These are phyloP conservation scores for Poecilia latipinna DNA, from an alignment of 2,113 vertebrate genomes.

Conservation along the genomic window DNA sequence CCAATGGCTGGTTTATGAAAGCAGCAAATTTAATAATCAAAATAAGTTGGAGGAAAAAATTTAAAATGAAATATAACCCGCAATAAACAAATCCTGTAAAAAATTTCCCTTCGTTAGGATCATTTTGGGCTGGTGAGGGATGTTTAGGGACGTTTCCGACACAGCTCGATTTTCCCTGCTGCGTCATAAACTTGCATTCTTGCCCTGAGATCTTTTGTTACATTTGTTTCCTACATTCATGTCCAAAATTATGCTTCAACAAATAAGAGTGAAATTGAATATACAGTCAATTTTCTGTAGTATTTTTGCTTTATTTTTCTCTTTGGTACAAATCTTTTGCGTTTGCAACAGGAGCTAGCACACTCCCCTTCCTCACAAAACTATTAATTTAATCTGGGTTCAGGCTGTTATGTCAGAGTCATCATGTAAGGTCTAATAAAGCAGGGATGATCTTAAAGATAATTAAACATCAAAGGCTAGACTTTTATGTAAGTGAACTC, in stretches of 20 bases:
- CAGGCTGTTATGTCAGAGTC: slow-evolving; percentile 30
- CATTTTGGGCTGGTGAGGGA: too few relatives aligned
- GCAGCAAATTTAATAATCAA: too few relatives aligned
- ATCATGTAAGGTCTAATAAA: slow-evolving; percentile 43
- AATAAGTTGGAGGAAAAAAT: too few relatives aligned
- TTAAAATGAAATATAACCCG: too few relatives aligned
- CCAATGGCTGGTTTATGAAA: too few relatives aligned
- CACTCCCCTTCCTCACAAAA: slow-evolving; percentile 20
- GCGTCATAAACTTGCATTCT: not conserved
- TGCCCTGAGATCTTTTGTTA: not conserved
- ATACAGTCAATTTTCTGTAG: not conserved
- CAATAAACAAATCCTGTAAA: too few relatives aligned
- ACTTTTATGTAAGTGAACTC: slow-evolving; percentile 38
- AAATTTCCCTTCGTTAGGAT: too few relatives aligned
- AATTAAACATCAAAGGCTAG: slow-evolving; percentile 61
- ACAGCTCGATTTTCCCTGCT: too few relatives aligned
- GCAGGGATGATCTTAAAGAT: slow-evolving; percentile 49
- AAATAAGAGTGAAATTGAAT: not conserved
- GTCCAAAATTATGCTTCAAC: not conserved
- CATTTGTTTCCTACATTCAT: not conserved
- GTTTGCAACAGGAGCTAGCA: slow-evolving; percentile 10
- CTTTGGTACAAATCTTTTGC: not conserved
- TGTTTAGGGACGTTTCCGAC: too few relatives aligned
- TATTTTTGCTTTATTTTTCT: not conserved
- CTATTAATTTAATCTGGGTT: not conserved